phyloP scores from a whole-genome alignment of 53 echinoderm and acorn worm species.

The Glandiceps talaboti region DNA sequence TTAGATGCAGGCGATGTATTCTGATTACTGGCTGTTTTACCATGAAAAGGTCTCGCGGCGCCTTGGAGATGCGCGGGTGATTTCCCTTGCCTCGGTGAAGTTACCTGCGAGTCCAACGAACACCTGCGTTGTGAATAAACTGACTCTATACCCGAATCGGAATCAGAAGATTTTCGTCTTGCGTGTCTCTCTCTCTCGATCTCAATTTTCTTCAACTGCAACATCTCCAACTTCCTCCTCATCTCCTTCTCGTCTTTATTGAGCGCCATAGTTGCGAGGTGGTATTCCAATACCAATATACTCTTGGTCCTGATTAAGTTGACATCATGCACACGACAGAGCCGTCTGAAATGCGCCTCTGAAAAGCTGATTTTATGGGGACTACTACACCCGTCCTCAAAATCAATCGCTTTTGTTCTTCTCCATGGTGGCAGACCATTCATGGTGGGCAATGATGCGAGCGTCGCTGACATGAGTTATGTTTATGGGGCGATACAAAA shows the following conservation, averaged over 20 bases:
- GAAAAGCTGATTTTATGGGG: background rate
- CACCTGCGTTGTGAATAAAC: background rate
- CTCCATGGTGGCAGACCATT: background rate
- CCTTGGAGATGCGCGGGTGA: too few species aligned
- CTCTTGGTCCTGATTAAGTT: background rate
- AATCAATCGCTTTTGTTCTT: background rate
- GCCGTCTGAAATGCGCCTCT: background rate
- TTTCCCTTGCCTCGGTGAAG: background rate
- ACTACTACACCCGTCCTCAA: background rate
- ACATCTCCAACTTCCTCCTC: background rate
- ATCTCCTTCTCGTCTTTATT: background rate
- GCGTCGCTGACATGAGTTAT: background rate
- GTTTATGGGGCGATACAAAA: too few species aligned
- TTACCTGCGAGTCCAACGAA: background rate
- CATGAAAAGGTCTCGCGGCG: too few species aligned
- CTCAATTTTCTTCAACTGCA: background rate
- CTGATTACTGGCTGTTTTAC: too few species aligned
- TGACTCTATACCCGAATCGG: background rate
- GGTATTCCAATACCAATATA: background rate
- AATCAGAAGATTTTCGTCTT: background rate
- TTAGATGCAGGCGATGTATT: background rate
- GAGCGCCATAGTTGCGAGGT: background rate
- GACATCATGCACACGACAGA: background rate
- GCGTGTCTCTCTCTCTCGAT: background rate
- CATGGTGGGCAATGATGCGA: background rate